Percentiles rank a stretch among this genome's conserved stretches.
Conservation (phyloP, 2,113 vertebrate genomes). For the Nycticebus coucang region DNA sequence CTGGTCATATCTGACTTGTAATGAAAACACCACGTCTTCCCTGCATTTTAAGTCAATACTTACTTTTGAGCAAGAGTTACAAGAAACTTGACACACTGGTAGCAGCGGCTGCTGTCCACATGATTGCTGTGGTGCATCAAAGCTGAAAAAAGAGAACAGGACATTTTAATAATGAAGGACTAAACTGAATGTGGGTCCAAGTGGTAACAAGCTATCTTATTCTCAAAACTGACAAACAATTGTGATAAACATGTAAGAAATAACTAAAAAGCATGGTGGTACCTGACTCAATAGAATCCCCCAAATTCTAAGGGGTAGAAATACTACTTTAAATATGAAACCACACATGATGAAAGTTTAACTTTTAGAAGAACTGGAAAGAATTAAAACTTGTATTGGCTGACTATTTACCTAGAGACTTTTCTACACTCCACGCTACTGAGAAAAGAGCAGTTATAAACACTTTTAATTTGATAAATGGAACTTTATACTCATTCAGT, state of each 20-base stretch:
- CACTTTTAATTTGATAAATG: background rate
- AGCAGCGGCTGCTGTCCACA: slow-evolving; percentile 98
- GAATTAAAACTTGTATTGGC: background rate
- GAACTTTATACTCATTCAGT: background rate
- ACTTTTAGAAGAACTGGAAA: background rate
- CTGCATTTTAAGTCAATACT: slow-evolving; percentile 80
- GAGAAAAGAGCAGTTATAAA: background rate
- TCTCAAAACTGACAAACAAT: background rate
- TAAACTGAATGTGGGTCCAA: too few species aligned
- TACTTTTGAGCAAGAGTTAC: slow-evolving; percentile 98
- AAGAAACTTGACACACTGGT: slow-evolving; percentile 99
- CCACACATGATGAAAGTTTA: background rate
- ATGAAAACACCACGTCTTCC: background rate
- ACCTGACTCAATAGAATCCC: background rate
- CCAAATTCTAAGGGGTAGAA: background rate
- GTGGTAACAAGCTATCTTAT: background rate
- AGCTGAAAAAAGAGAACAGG: slow-evolving; percentile 84
- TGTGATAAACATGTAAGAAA: background rate
- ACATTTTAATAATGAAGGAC: background rate
- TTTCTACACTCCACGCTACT: rapidly evolving
- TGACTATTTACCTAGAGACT: background rate
- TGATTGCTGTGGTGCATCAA: slow-evolving; percentile 99
- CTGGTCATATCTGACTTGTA: background rate
- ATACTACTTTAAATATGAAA: background rate
- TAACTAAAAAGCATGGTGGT: background rate